These are phyloP conservation scores for Pteruthius melanotis DNA, from an alignment of 2,113 vertebrate genomes.

Conservation along the genomic window DNA sequence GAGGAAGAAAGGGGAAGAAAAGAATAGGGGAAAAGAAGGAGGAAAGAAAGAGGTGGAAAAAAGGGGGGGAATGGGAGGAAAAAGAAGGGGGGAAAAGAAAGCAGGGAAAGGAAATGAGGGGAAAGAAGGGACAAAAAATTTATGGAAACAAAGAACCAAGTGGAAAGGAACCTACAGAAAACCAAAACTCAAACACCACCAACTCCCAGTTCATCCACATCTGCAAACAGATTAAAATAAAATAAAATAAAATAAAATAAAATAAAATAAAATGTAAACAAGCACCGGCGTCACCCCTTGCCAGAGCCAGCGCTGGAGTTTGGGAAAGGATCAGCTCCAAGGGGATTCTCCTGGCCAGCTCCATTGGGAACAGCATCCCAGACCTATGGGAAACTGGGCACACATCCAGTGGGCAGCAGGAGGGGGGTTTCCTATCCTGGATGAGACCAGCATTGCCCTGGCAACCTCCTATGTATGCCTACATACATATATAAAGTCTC, in stretches of 20 bases:
- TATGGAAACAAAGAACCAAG: too few species aligned
- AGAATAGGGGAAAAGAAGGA: too few species aligned
- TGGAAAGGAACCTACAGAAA: too few species aligned
- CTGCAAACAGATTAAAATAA: not conserved
- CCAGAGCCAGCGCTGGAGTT: accelerated
- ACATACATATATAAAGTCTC: too few species aligned
- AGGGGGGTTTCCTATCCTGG: not conserved
- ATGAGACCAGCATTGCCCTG: not conserved
- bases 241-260: not conserved
- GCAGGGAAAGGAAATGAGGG: too few species aligned
- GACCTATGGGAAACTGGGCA: not conserved
- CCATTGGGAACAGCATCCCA: not conserved
- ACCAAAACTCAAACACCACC: too few species aligned
- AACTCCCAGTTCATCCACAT: not conserved
- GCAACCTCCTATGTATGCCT: too few species aligned
- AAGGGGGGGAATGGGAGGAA: too few species aligned
- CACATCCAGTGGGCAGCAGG: not conserved
- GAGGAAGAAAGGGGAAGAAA: too few species aligned
- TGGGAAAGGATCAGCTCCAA: not conserved
- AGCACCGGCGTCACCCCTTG: accelerated
- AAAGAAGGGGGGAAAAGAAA: too few species aligned
- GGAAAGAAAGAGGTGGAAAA: too few species aligned
- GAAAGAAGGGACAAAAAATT: too few species aligned
- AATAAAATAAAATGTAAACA: not conserved
- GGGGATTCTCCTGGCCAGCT: not conserved